Evolutionary conservation across 2,888 invertebrate species (phyloP).

Genomic region (Hybos culiciformis): DNA sequence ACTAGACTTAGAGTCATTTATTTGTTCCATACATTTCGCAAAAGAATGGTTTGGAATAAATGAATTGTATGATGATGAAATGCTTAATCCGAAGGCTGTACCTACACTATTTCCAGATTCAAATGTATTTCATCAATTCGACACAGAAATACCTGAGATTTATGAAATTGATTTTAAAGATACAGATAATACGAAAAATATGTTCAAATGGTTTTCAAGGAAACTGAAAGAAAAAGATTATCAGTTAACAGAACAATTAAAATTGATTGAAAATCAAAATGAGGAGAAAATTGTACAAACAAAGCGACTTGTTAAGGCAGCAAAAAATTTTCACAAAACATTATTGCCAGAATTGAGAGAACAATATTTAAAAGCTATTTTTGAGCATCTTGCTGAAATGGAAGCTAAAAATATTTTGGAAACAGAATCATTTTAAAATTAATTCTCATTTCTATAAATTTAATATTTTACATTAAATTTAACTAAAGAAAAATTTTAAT

Average conservation of each 20-base stretch:
- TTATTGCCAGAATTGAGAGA: too few relatives aligned
- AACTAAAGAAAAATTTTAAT: too few relatives aligned
- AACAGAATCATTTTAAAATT: too few relatives aligned
- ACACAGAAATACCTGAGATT: not conserved
- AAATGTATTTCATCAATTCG: not conserved
- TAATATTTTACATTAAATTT: too few relatives aligned
- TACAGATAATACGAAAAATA: not conserved
- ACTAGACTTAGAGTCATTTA: not conserved
- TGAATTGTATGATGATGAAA: not conserved
- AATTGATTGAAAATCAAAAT: not conserved
- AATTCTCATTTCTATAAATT: too few relatives aligned
- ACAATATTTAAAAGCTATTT: too few relatives aligned
- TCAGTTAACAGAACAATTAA: not conserved
- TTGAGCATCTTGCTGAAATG: too few relatives aligned
- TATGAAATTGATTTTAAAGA: not conserved
- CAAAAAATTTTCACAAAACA: too few relatives aligned
- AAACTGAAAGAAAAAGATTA: not conserved
- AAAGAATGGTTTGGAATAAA: not conserved
- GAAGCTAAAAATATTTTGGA: too few relatives aligned
- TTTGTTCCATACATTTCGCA: slow-evolving; percentile 1
- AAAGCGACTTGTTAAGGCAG: not conserved
- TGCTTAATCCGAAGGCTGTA: not conserved
- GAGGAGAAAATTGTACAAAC: not conserved
- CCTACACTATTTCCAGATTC: slow-evolving; percentile 1
- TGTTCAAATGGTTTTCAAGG: not conserved